These are phyloP conservation scores for Hypselothyrea guttata DNA, from an alignment of 2,888 invertebrate genomes.

Conservation along the genomic window DNA sequence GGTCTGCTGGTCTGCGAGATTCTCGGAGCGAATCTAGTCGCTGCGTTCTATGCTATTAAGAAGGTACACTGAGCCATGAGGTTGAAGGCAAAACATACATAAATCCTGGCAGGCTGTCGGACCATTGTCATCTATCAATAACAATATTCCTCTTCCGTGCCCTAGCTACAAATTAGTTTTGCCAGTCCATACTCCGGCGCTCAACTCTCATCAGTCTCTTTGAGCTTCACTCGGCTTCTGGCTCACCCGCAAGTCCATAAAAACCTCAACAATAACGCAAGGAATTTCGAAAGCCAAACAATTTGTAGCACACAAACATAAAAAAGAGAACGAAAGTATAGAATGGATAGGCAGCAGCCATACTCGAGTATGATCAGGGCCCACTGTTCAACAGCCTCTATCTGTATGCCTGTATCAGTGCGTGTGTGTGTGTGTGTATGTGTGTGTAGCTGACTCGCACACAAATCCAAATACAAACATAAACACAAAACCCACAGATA, in stretches of 20 bases:
- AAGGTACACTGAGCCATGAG: too few relatives aligned
- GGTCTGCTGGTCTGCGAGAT: too few relatives aligned
- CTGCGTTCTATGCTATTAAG: too few relatives aligned
- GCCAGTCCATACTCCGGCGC: conserved; percentile 49
- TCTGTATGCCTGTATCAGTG: conserved; percentile 32
- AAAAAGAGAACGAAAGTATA: conserved; percentile 19
- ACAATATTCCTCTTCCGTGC: conserved; percentile 61
- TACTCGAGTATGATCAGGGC: conserved; percentile 34
- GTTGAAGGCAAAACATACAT: conserved; percentile 12
- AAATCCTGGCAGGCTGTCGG: conserved; percentile 40
- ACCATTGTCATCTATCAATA: conserved; percentile 68
- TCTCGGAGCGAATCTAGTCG: too few relatives aligned
- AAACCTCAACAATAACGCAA: conserved; percentile 67
- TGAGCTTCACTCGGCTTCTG: conserved; percentile 34
- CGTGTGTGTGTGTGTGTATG: too few relatives aligned
- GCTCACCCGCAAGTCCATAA: conserved; percentile 51
- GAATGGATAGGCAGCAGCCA: conserved; percentile 5
- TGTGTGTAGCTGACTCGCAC: conserved; percentile 24
- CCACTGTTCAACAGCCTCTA: conserved; percentile 1
- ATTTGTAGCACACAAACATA: conserved; percentile 71
- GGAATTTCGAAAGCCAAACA: conserved; percentile 72
- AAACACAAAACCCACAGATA: conserved; percentile 8
- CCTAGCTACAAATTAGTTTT: conserved; percentile 68
- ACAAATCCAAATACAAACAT: conserved; percentile 8
- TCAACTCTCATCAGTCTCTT: conserved; percentile 11